Base-by-base conservation (phyloP, 2,113 vertebrate genomes). In the Xiphophorus maculatus region DNA sequence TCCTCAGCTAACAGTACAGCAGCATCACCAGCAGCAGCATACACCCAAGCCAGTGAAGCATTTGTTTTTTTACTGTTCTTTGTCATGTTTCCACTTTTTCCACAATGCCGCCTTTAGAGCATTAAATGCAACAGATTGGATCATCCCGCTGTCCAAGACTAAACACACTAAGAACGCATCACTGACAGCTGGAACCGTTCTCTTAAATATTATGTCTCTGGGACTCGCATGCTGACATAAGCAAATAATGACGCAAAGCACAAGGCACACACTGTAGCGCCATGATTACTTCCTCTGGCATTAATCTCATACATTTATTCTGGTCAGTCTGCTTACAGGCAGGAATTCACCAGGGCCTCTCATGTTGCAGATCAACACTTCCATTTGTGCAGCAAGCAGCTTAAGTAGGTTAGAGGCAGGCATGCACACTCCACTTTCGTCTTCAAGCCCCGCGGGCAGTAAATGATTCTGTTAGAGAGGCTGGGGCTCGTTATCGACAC, bases 341-440 rank as follows among this genome's bases (percentile, higher is more conserved):
- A 89, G 83, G 91, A 90, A 92, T 91, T 90, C 90, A 89, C 80
- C 82, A 79, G 88, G 88, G 88, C 87, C 78, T 90, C 90, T 93
- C 90, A 89, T 82, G 90, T 90, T 93, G 91, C 91, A 90, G 87
- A 91, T 92, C 90, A 89, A 92, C 91, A 86, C 89, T 87, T 90
- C 87, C 85, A 88, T 93, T 91, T 91, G 86, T 89, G 91, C 88
- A 84, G 88, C 27, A 33, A 63, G 81, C 73, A 89, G 81, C 86
- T 90, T 87, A 92, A 91, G 89, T 90, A 84, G 89, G 90, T 93
- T 91, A 90, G 76, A 90, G 90, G 85, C 88, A 77, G 83, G 82
- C 85, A 84, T 85, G 87, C 89, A 80, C 87, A 72, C 87, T 86
- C 87, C 87, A 79, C 87, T 83, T 81, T 89, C 63, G 76, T 87